These are phyloP conservation scores for Bucorvus abyssinicus DNA, from an alignment of 2,797 vertebrate genomes.

Conservation along the genomic window DNA sequence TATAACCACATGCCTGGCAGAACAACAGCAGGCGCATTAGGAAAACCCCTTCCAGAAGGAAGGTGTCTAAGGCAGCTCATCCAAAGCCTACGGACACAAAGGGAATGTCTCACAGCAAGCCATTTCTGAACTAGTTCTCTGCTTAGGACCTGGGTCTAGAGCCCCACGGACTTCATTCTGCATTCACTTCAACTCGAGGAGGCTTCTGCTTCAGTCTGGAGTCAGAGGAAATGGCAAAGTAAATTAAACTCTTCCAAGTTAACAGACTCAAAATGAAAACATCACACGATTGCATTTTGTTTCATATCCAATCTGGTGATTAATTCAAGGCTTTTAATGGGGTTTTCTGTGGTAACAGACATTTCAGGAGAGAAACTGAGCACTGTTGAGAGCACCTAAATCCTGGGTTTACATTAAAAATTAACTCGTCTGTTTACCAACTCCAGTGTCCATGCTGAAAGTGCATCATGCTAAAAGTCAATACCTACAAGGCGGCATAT, in stretches of 20 bases:
- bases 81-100: not conserved
- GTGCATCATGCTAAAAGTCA: not conserved
- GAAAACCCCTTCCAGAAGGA: not conserved
- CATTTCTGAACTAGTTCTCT: not conserved
- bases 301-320: not conserved
- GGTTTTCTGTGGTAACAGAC: not conserved
- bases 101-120: not conserved
- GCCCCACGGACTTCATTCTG: not conserved
- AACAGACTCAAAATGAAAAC: not conserved
- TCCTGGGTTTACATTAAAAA: not conserved
- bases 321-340: not conserved
- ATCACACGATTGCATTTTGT: not conserved
- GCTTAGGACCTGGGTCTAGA: not conserved
- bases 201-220: not conserved
- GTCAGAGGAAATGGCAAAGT: not conserved
- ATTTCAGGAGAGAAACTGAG: not conserved
- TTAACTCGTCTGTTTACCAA: not conserved
- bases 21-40: not conserved
- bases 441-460: not conserved
- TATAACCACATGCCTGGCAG: not conserved
- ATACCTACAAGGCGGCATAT: not conserved
- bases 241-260: not conserved
- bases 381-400: not conserved
- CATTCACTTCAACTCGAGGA: not conserved
- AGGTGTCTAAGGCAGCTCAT: not conserved